phyloP scores from a whole-genome alignment of 2,888 invertebrate genomes.

The Troides helena region DNA sequence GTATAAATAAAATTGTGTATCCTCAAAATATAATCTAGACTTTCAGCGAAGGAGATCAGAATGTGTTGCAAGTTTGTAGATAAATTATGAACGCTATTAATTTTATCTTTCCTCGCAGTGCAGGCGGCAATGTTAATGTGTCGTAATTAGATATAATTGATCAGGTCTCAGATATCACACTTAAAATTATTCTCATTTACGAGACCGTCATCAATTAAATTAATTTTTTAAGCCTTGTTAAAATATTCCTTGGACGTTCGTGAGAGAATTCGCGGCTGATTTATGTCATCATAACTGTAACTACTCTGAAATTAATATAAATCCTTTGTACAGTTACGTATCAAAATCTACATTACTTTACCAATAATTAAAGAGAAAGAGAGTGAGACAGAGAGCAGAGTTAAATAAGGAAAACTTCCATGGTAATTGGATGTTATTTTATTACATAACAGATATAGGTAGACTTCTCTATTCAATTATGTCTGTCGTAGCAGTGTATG shows the following conservation, averaged over 20 bases:
- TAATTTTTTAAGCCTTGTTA: conserved; percentile 6
- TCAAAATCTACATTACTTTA: not conserved
- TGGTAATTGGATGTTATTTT: no score
- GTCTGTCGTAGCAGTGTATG: no score
- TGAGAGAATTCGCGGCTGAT: not conserved
- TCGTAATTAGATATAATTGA: conserved; percentile 14
- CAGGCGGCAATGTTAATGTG: conserved; percentile 11
- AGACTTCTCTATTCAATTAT: no score
- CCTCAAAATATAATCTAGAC: not conserved
- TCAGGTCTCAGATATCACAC: conserved; percentile 3
- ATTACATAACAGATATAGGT: no score
- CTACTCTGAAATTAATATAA: not conserved
- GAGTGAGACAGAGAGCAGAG: no score
- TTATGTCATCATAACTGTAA: conserved; percentile 1
- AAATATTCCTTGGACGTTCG: conserved; percentile 6
- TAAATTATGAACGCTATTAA: conserved; percentile 6
- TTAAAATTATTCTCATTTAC: conserved; percentile 3
- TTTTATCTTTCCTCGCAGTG: conserved; percentile 2
- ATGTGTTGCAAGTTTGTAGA: conserved; percentile 6
- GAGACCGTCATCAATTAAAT: conserved; percentile 6
- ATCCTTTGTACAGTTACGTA: not conserved
- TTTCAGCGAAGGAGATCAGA: not conserved
- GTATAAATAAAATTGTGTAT: not conserved
- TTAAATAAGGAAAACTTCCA: no score
- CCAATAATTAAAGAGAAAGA: not conserved